phyloP scores from a whole-genome alignment of 2,797 vertebrate genomes.

The Pseudochirops cupreus region DNA sequence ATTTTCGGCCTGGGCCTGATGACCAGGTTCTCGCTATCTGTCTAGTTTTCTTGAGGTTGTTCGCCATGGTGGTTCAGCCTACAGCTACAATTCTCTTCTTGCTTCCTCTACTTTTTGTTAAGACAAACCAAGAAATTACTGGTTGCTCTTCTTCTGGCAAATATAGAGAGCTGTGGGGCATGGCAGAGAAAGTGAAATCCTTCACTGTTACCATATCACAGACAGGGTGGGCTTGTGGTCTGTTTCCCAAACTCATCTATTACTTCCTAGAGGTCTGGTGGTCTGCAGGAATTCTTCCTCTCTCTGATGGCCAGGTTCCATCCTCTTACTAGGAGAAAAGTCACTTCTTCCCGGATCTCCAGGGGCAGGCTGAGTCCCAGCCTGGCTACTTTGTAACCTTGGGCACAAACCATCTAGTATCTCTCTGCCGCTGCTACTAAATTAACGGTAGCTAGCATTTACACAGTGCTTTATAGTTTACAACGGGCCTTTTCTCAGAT shows the following conservation, averaged over 20 bases:
- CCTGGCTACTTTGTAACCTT: neutral
- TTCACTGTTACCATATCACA: neutral
- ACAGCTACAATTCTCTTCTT: too few relatives aligned
- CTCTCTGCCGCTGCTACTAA: too few relatives aligned
- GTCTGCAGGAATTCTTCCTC: neutral
- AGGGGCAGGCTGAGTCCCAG: neutral
- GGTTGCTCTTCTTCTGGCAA: neutral
- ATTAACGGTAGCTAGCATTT: neutral
- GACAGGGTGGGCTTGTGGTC: neutral
- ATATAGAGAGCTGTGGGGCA: neutral
- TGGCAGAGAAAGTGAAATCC: neutral
- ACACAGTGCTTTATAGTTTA: neutral
- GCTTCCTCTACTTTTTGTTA: too few relatives aligned
- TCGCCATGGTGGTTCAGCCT: too few relatives aligned
- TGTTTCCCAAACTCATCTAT: neutral
- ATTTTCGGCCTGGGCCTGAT: too few relatives aligned
- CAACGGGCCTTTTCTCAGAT: too few relatives aligned
- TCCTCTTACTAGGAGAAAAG: neutral
- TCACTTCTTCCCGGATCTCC: neutral
- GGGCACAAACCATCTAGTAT: too few relatives aligned
- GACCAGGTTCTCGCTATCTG: too few relatives aligned
- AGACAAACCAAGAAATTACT: neutral
- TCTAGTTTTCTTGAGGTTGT: too few relatives aligned
- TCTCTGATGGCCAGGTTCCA: neutral
- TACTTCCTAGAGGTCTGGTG: neutral